Percentiles rank a stretch among this genome's conserved stretches.
phyloP scores from a whole-genome alignment of 2,888 invertebrate species.

The Xestia c-nigrum region DNA sequence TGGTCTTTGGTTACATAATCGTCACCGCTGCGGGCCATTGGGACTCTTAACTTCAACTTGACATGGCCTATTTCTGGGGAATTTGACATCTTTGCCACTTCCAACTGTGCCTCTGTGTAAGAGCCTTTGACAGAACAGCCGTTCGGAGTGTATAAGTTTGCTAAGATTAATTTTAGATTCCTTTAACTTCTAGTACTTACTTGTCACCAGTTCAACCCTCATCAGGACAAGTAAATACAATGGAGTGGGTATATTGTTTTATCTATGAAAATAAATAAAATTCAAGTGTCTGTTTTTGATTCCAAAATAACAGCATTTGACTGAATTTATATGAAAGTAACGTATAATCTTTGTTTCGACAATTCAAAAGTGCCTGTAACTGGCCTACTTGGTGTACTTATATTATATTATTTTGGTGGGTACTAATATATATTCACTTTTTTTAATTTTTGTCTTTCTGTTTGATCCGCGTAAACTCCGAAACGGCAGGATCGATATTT shows the following conservation, averaged over 20 bases:
- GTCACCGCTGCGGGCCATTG: slow-evolving; percentile 83
- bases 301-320: no score
- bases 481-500: no score
- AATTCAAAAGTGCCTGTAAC: no score
- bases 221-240: background rate
- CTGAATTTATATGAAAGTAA: no score
- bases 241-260: background rate
- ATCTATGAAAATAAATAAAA: no score
- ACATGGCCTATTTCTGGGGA: slow-evolving; percentile 86
- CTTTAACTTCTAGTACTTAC: slow-evolving; percentile 15
- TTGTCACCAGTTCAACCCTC: background rate
- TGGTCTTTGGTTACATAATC: slow-evolving; percentile 85
- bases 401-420: no score
- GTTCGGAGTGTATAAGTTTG: slow-evolving; percentile 35
- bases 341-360: no score
- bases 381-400: no score
- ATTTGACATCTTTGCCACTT: slow-evolving; percentile 84
- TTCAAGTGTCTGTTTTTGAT: no score
- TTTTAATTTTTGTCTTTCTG: no score
- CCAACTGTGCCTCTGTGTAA: slow-evolving; percentile 71
- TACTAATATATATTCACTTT: no score
- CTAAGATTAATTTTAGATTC: slow-evolving; percentile 38
- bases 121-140: slow-evolving; percentile 54
- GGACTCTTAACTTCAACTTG: slow-evolving; percentile 87
- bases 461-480: no score